These are phyloP conservation scores for Ursus arctos DNA, from an alignment of 2,113 vertebrate genomes.

Conservation along the genomic window DNA sequence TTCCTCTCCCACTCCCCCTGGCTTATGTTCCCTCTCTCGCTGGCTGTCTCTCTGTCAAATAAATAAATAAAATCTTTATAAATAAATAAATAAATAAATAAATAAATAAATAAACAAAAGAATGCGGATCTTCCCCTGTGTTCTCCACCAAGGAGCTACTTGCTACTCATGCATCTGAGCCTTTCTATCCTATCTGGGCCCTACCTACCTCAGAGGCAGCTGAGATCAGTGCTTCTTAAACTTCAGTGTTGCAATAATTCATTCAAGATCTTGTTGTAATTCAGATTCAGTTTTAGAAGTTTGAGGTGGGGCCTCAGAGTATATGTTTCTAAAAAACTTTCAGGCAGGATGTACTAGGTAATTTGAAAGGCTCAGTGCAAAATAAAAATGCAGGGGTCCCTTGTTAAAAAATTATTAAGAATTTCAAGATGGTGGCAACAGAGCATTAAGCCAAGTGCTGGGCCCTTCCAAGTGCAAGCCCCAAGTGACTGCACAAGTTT, in stretches of 20 bases:
- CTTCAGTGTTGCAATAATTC: background rate
- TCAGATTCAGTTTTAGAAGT: background rate
- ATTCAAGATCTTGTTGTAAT: background rate
- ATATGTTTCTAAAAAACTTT: background rate
- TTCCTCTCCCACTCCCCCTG: too few species aligned
- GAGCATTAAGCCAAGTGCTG: background rate
- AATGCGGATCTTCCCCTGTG: background rate
- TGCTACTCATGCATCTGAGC: too few species aligned
- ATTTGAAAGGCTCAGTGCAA: background rate
- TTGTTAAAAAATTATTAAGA: background rate
- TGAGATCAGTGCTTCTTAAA: background rate
- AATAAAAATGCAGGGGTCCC: background rate
- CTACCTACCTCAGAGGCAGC: background rate
- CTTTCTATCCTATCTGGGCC: too few species aligned
- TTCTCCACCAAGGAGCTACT: background rate
- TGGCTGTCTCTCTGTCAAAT: too few species aligned
- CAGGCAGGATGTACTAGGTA: background rate
- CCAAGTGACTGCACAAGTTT: too few species aligned
- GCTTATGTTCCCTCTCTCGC: too few species aligned
- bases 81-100: too few species aligned
- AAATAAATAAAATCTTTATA: too few species aligned
- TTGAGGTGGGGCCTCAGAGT: background rate
- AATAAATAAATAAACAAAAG: background rate
- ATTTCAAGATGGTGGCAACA: background rate
- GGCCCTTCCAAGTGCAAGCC: rapidly evolving